A percentile compares a stretch with the other conserved stretches of the same genome.
phyloP scores from a whole-genome alignment of 2,797 vertebrate genomes.

The Coracias cyanogaster region DNA sequence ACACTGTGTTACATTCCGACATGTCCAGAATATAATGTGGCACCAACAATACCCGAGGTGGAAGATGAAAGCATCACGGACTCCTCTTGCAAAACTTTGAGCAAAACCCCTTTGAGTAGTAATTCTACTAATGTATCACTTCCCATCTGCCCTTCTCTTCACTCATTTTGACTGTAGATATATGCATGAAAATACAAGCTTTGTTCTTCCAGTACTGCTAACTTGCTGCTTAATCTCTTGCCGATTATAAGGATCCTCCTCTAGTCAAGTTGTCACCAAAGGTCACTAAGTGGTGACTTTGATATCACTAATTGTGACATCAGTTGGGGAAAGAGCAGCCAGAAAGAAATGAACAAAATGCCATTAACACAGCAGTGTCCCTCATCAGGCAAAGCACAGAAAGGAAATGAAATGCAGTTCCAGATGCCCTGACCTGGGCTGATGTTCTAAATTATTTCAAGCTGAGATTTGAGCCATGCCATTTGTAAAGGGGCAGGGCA shows the following conservation, averaged over 20 bases:
- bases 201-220: background rate
- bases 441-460: slow-evolving; percentile 44
- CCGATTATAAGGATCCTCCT: background rate
- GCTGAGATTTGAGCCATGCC: background rate
- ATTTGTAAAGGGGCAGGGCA: background rate
- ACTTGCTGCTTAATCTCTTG: slow-evolving; percentile 21
- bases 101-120: background rate
- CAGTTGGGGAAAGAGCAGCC: background rate
- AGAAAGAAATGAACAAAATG: slow-evolving; percentile 32
- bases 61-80: slow-evolving; percentile 11
- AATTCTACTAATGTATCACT: slow-evolving; percentile 21
- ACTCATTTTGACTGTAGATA: background rate
- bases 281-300: background rate
- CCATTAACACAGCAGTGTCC: slow-evolving; percentile 40
- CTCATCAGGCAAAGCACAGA: background rate
- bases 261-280: background rate
- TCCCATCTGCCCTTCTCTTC: background rate
- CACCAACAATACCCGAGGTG: slow-evolving; percentile 6
- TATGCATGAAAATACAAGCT: background rate
- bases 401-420: slow-evolving; percentile 23
- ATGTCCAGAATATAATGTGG: slow-evolving; percentile 9
- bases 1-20: background rate
- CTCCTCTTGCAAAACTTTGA: slow-evolving; percentile 10
- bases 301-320: slow-evolving; percentile 7
- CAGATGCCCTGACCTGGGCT: slow-evolving; percentile 1